Conservation (phyloP, 2,797 vertebrate genomes). For the Lophius americanus region DNA sequence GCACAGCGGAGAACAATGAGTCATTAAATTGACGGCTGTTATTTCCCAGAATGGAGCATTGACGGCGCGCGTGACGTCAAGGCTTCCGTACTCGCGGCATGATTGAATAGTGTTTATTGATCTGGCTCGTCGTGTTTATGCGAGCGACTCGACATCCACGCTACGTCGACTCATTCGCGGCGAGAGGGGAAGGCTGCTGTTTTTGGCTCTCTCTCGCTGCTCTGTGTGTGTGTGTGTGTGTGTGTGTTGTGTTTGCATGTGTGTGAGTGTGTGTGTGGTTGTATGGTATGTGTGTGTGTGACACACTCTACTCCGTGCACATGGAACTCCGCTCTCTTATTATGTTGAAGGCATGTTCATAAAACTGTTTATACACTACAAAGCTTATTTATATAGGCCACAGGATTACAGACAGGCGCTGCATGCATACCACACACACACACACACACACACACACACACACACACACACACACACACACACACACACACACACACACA, state of each 20-base stretch:
- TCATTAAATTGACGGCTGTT: conserved; percentile 20
- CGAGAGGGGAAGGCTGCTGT: conserved; percentile 75
- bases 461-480: conserved; percentile 53
- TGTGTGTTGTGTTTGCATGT: conserved; percentile 45
- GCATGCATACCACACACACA: conserved; percentile 57
- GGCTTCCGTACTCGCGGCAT: conserved; percentile 32
- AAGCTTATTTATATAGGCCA: conserved; percentile 84
- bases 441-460: conserved; percentile 39
- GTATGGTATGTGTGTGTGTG: conserved; percentile 15
- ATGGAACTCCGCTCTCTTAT: conserved; percentile 79
- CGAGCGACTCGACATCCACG: conserved; percentile 59
- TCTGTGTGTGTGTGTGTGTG: conserved; percentile 41
- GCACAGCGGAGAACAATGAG: conserved; percentile 23
- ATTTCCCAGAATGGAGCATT: conserved; percentile 30
- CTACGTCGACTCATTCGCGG: conserved; percentile 66
- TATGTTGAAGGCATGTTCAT: conserved; percentile 80
- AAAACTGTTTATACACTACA: conserved; percentile 86
- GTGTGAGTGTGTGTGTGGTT: conserved; percentile 50
- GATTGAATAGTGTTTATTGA: conserved; percentile 71
- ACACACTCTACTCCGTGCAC: conserved; percentile 48
- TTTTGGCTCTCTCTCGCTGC: conserved; percentile 62
- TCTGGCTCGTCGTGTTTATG: conserved; percentile 71
- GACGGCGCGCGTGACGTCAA: conserved; percentile 50
- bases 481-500: conserved; percentile 29
- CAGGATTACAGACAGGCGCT: conserved; percentile 80